Percentiles rank a stretch among this genome's conserved stretches.
Evolutionary conservation across 2,797 vertebrate genomes (phyloP).

Genomic region (Eulemur rubriventer): DNA sequence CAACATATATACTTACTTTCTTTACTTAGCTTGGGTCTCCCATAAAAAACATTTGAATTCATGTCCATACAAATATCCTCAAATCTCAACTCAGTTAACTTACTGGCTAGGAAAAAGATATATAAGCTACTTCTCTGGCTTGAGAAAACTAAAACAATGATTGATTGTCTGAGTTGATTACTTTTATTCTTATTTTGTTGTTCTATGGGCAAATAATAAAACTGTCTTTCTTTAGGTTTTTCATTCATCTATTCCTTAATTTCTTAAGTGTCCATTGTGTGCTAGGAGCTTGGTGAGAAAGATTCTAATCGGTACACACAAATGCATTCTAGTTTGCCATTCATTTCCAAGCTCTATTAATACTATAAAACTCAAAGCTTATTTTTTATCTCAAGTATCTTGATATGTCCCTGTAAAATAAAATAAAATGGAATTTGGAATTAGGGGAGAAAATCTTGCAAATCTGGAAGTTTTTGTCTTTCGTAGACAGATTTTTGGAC

Average conservation of each 20-base stretch:
- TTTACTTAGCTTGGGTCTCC: not conserved
- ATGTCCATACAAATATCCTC: not conserved
- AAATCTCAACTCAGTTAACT: slow-evolving; percentile 7
- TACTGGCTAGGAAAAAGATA: not conserved
- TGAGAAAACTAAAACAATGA: slow-evolving; percentile 21
- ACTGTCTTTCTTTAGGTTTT: not conserved
- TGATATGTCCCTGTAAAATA: not conserved
- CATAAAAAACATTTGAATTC: slow-evolving; percentile 3
- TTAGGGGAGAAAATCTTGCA: not conserved
- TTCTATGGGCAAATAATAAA: not conserved
- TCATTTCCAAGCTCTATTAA: not conserved
- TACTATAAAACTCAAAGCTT: not conserved
- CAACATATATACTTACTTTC: not conserved
- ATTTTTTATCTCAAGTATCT: not conserved
- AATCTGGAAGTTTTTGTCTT: not conserved
- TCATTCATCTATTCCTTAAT: not conserved
- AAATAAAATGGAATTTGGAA: not conserved
- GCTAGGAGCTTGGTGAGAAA: not conserved
- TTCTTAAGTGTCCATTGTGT: not conserved
- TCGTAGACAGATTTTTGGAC: not conserved
- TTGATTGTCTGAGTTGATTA: not conserved
- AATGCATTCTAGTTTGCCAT: not conserved
- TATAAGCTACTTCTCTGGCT: not conserved
- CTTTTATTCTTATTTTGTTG: not conserved
- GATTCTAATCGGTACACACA: not conserved